phyloP scores from a whole-genome alignment of 1,140 invertebrate genomes.

The Hermetia illucens region DNA sequence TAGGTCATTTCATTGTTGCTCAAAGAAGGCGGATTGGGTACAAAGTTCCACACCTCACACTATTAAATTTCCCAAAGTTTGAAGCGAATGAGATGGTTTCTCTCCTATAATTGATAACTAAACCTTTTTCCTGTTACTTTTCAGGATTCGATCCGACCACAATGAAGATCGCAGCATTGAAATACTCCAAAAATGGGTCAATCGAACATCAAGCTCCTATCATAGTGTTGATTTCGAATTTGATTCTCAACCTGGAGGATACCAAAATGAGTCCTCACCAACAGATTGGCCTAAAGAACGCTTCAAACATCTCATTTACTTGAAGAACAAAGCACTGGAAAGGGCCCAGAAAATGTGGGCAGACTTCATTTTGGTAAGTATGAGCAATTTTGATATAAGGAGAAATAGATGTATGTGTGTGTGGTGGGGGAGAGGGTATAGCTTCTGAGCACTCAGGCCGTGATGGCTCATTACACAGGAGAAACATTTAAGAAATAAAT shows the following conservation, averaged over 20 bases:
- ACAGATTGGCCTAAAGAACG: conserved; percentile 62
- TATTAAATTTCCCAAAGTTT: too few species aligned
- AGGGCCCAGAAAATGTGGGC: conserved; percentile 64
- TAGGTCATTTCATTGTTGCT: too few species aligned
- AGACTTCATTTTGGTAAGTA: conserved; percentile 65
- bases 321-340: conserved; percentile 65
- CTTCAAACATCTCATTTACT: conserved; percentile 65
- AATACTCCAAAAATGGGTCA: conserved; percentile 62
- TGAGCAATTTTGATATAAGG: too few species aligned
- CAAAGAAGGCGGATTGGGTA: too few species aligned
- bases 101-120: not conserved
- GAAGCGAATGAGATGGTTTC: not conserved
- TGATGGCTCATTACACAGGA: too few species aligned
- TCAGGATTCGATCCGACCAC: conserved; percentile 78
- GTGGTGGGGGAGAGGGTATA: too few species aligned
- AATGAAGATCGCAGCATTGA: conserved; percentile 65
- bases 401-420: too few species aligned
- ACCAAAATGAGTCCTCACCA: conserved; percentile 46
- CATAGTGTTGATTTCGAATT: conserved; percentile 52
- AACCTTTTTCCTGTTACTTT: conserved; percentile 11
- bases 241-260: conserved; percentile 33
- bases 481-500: too few species aligned
- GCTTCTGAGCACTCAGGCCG: too few species aligned
- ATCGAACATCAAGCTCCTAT: conserved; percentile 45
- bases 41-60: too few species aligned